Evolutionary conservation across 2,797 vertebrate species (phyloP).

Genomic region (Tokudaia tokunoshimensis): DNA sequence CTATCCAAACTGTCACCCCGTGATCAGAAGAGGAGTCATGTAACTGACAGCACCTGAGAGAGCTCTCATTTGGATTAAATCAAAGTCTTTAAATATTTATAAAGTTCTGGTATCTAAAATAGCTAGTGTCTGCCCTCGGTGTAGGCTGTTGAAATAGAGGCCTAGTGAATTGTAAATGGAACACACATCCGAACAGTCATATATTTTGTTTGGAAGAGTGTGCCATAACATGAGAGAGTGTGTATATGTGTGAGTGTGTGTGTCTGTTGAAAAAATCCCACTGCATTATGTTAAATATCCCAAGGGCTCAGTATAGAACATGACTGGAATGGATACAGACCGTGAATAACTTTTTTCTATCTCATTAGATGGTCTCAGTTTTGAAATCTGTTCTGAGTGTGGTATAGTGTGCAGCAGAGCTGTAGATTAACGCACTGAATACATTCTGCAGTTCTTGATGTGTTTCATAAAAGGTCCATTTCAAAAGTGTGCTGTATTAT

Average conservation of each 20-base stretch:
- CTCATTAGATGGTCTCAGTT: constrained; percentile 91
- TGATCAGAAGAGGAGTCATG: constrained; percentile 76
- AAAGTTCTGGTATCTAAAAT: constrained; percentile 80
- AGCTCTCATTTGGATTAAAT: constrained; percentile 84
- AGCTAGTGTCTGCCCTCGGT: constrained; percentile 64
- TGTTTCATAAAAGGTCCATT: constrained; percentile 93
- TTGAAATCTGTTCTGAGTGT: constrained; percentile 90
- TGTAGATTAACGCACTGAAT: constrained; percentile 92
- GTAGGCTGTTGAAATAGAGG: constrained; percentile 66
- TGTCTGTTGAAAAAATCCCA: constrained; percentile 76
- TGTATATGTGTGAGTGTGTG: constrained; percentile 42
- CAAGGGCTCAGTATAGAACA: constrained; percentile 83
- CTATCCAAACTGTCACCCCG: constrained; percentile 73
- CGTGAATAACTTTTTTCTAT: constrained; percentile 85
- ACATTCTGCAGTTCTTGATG: constrained; percentile 91
- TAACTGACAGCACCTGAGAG: constrained; percentile 69
- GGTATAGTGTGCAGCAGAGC: constrained; percentile 88
- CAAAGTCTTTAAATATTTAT: constrained; percentile 85
- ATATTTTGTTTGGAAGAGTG: constrained; percentile 82
- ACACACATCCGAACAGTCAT: constrained; percentile 78
- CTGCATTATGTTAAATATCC: constrained; percentile 89
- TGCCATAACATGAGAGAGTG: constrained; percentile 31
- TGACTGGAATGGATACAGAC: constrained; percentile 86
- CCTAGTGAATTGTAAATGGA: constrained; percentile 63
- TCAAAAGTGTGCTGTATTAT: constrained; percentile 92